Percentiles rank a stretch among this genome's conserved stretches.
Conservation (phyloP, 2,797 vertebrate species). For the Chanos chanos region DNA sequence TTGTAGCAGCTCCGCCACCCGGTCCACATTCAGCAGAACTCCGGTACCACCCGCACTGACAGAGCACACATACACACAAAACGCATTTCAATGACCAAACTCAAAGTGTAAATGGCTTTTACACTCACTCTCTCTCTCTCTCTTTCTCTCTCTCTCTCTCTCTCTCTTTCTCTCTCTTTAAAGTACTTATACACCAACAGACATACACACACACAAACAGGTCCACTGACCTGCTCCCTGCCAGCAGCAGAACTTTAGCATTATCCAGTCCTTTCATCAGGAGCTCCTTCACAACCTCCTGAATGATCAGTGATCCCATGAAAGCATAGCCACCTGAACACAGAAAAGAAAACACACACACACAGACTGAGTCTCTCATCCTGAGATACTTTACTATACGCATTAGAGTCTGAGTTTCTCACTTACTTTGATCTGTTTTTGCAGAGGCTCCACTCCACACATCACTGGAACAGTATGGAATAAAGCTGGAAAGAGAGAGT, state of each 20-base stretch:
- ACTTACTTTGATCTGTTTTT: conserved; percentile 90
- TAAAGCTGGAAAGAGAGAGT: conserved; percentile 73
- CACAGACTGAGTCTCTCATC: neutral
- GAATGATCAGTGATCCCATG: conserved; percentile 95
- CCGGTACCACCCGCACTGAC: conserved; percentile 87
- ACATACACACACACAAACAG: neutral
- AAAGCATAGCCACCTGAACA: conserved; percentile 87
- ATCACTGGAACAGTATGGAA: conserved; percentile 98
- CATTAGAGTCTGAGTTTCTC: neutral
- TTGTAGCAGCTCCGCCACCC: conserved; percentile 84
- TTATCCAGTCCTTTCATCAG: conserved; percentile 85
- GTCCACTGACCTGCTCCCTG: conserved; percentile 78
- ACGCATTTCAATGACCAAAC: neutral
- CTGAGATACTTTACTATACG: neutral
- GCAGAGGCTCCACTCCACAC: conserved; percentile 91
- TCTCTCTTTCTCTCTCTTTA: neutral
- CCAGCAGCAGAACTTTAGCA: conserved; percentile 89
- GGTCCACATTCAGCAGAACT: conserved; percentile 92
- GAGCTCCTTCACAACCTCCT: conserved; percentile 90
- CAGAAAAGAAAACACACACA: neutral
- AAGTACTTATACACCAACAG: conserved; percentile 1
- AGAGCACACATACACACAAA: conserved; percentile 16
- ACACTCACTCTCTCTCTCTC: neutral
- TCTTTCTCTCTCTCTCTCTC: neutral
- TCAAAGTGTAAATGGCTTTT: neutral